Evolutionary conservation across 23 tunicate species (phyloP).

Genomic region (Trididemnum miniatum): DNA sequence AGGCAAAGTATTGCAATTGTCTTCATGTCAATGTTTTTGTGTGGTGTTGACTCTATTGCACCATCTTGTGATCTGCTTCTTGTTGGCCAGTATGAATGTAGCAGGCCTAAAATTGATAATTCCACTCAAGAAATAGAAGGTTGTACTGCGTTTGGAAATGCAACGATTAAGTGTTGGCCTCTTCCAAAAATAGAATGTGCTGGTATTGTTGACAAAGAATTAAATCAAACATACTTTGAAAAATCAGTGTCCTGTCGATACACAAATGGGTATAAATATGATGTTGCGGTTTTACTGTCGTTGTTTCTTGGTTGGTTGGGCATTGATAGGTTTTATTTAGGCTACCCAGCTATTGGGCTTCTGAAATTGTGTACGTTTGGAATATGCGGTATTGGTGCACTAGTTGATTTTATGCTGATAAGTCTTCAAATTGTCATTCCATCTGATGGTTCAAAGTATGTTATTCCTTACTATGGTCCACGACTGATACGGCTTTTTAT

Average conservation of each 20-base stretch:
- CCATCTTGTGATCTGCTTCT: constrained; percentile 34
- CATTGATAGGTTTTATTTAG: constrained; percentile 85
- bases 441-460: constrained; percentile 91
- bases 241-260: constrained; percentile 65
- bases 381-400: constrained; percentile 80
- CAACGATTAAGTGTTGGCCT: constrained; percentile 1
- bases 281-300: constrained; percentile 71
- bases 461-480: constrained; percentile 83
- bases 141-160: background rate
- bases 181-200: constrained; percentile 4
- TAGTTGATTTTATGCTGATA: constrained; percentile 62
- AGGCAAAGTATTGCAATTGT: too few relatives aligned
- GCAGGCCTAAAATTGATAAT: constrained; percentile 41
- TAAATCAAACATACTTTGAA: constrained; percentile 44
- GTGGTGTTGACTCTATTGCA: too few relatives aligned
- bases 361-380: constrained; percentile 88
- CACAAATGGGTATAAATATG: constrained; percentile 84
- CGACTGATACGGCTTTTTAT: constrained; percentile 43
- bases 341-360: constrained; percentile 90
- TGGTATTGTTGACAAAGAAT: background rate
- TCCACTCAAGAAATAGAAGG: constrained; percentile 51
- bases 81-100: constrained; percentile 70
- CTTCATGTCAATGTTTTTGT: too few relatives aligned
- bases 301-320: constrained; percentile 94
- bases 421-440: constrained; percentile 66